These are phyloP conservation scores for Lamellibrachia satsuma DNA, from an alignment of 2,888 invertebrate genomes.

Conservation along the genomic window DNA sequence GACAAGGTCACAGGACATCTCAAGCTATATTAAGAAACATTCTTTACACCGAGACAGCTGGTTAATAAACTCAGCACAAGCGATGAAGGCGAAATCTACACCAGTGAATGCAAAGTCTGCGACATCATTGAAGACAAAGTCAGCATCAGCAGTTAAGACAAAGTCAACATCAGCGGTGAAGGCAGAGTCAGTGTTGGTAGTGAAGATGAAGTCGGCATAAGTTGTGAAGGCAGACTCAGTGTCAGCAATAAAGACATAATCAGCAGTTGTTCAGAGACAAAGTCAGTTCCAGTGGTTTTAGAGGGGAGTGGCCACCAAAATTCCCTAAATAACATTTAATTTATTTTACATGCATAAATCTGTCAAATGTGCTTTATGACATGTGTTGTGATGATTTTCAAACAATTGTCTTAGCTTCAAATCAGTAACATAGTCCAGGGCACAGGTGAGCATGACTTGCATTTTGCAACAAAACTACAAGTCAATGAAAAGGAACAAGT, in stretches of 20 bases:
- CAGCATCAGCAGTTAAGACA: background rate
- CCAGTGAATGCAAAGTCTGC: background rate
- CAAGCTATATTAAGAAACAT: background rate
- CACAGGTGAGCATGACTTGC: background rate
- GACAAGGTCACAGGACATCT: slow-evolving; percentile 11
- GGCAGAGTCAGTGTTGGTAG: background rate
- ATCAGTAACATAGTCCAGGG: background rate
- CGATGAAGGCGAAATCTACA: background rate
- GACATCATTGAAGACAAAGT: background rate
- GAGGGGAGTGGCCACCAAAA: too few species aligned
- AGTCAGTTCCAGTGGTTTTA: background rate
- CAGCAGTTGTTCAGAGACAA: background rate
- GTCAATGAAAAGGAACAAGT: too few species aligned
- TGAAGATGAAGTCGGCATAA: background rate
- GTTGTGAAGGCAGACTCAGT: background rate
- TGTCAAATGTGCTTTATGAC: too few species aligned
- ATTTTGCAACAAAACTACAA: background rate
- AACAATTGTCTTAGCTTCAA: background rate
- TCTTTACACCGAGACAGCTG: background rate
- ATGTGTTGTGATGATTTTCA: too few species aligned
- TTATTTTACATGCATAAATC: too few species aligned
- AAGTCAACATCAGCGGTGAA: background rate
- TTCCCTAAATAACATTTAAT: too few species aligned
- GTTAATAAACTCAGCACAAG: background rate
- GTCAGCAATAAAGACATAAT: background rate